phyloP scores from a whole-genome alignment of 2,113 vertebrate genomes.

The Odobenus rosmarus region DNA sequence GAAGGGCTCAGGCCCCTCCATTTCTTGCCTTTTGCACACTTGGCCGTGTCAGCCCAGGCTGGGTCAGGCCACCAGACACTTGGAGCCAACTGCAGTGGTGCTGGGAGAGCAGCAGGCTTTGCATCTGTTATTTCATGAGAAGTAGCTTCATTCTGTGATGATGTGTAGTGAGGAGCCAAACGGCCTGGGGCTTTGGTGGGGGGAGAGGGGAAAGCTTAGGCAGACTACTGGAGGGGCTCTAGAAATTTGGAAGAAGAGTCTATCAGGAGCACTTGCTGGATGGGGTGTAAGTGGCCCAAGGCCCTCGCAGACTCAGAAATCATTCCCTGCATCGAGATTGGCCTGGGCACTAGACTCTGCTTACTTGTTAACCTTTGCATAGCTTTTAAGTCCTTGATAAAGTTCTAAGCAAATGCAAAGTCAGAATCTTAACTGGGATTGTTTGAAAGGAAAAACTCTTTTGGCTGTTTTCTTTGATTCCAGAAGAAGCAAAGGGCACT shows the following conservation, averaged over 20 bases:
- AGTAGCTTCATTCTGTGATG: neutral
- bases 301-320: neutral
- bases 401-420: conserved; percentile 33
- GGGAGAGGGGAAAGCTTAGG: neutral
- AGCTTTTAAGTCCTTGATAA: neutral
- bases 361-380: neutral
- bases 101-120: neutral
- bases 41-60: neutral
- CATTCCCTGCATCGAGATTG: neutral
- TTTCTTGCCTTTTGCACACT: conserved; percentile 45
- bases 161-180: neutral
- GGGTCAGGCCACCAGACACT: neutral
- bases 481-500: conserved; percentile 31
- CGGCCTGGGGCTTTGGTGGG: neutral
- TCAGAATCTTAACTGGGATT: neutral
- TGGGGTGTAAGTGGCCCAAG: neutral
- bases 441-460: neutral
- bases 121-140: neutral
- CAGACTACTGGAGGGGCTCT: neutral
- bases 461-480: conserved; percentile 48
- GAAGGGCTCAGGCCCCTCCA: conserved; percentile 85
- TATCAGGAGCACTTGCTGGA: neutral
- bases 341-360: neutral
- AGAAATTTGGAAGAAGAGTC: neutral
- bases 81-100: neutral